These are phyloP conservation scores for Chrysaora quinquecirrha DNA, from an alignment of 30 jellyfish, hydroid and myxozoan genomes.

Conservation along the genomic window DNA sequence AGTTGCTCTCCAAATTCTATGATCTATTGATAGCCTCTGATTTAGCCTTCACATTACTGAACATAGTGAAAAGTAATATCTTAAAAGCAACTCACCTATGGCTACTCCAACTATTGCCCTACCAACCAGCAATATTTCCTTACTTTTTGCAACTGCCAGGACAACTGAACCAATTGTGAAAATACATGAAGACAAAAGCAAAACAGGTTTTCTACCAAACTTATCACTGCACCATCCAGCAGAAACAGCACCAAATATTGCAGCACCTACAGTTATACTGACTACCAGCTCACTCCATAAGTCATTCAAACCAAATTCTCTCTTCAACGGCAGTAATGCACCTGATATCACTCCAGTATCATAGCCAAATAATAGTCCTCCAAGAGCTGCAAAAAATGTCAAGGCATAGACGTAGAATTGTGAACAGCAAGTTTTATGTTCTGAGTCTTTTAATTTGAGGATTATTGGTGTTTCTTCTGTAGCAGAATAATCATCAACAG, in stretches of 20 bases:
- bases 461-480: constrained; percentile 48
- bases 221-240: constrained; percentile 77
- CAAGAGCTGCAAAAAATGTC: constrained; percentile 88
- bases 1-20: too few relatives aligned
- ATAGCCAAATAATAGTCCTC: constrained; percentile 94
- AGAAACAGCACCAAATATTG: constrained; percentile 82
- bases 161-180: constrained; percentile 79
- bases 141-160: constrained; percentile 72
- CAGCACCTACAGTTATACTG: constrained; percentile 90
- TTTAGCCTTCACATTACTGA: too few relatives aligned
- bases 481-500: not conserved
- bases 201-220: constrained; percentile 74
- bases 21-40: too few relatives aligned
- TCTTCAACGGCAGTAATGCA: constrained; percentile 78
- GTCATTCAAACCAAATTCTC: constrained; percentile 52
- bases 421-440: not conserved
- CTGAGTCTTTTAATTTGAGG: not conserved
- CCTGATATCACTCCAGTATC: constrained; percentile 99
- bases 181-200: constrained; percentile 52
- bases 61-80: too few relatives aligned
- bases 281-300: constrained; percentile 83
- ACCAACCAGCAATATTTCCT: constrained; percentile 68
- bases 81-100: constrained; percentile 90
- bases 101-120: constrained; percentile 90
- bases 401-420: constrained; percentile 39